Conservation (phyloP, 2,113 vertebrate species). For the Ibidorhyncha struthersii region DNA sequence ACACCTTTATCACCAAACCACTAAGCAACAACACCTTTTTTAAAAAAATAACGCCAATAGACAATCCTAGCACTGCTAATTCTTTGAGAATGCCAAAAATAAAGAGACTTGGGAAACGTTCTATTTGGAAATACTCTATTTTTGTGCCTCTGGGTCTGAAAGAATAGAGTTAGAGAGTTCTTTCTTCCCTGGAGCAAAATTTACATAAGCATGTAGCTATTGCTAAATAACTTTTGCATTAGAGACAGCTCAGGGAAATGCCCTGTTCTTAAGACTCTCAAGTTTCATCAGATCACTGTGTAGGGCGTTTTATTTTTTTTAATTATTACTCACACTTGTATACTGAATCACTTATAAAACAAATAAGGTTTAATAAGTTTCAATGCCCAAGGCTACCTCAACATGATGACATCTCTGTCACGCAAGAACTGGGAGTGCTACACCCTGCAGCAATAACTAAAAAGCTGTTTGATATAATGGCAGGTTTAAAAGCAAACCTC, state of each 20-base stretch:
- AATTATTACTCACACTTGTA: conserved; percentile 74
- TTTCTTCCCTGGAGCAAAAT: conserved; percentile 66
- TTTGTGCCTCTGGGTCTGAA: conserved; percentile 71
- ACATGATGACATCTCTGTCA: conserved; percentile 76
- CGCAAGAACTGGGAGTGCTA: conserved; percentile 72
- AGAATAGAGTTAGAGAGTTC: conserved; percentile 52
- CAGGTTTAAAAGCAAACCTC: conserved; percentile 73
- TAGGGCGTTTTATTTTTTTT: conserved; percentile 66
- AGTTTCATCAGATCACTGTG: conserved; percentile 64
- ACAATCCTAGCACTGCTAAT: not conserved
- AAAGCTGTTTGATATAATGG: conserved; percentile 68
- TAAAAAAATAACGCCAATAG: not conserved
- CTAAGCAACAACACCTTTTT: not conserved
- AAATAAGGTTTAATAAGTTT: conserved; percentile 76
- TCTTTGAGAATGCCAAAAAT: conserved; percentile 49
- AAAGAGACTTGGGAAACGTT: conserved; percentile 55
- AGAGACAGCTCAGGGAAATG: conserved; percentile 68
- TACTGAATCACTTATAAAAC: conserved; percentile 73
- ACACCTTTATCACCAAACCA: not conserved
- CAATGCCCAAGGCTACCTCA: conserved; percentile 71
- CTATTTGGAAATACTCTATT: conserved; percentile 50
- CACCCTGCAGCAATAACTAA: conserved; percentile 71
- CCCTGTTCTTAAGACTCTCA: conserved; percentile 51
- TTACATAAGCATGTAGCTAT: conserved; percentile 60
- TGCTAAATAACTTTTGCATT: conserved; percentile 65